phyloP scores from a whole-genome alignment of 2,888 invertebrate genomes.

The Rhagonycha fulva region DNA sequence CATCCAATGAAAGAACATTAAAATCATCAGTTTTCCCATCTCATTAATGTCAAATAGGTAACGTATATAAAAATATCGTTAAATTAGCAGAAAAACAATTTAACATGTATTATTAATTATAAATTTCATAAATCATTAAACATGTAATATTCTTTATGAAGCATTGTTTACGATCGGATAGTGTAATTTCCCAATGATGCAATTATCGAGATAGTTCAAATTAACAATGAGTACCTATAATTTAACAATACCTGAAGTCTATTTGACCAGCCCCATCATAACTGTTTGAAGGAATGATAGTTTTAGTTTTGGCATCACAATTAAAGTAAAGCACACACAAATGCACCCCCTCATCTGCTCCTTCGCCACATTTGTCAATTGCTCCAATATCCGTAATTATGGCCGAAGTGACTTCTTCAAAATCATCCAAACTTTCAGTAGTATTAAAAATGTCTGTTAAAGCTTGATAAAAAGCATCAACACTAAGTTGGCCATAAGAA shows the following conservation, averaged over 20 bases:
- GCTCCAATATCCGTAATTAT: conserved; percentile 33
- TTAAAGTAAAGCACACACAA: conserved; percentile 82
- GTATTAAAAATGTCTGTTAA: conserved; percentile 30
- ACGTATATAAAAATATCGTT: too few species aligned
- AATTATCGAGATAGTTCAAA: too few species aligned
- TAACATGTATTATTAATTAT: too few species aligned
- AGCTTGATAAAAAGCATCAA: conserved; percentile 6
- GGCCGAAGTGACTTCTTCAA: conserved; percentile 40
- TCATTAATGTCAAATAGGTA: too few species aligned
- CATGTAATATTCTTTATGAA: too few species aligned
- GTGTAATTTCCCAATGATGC: too few species aligned
- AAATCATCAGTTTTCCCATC: too few species aligned
- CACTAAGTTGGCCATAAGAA: not conserved
- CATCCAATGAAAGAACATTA: too few species aligned
- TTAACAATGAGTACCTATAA: not conserved
- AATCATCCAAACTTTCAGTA: conserved; percentile 2
- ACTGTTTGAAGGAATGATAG: conserved; percentile 59
- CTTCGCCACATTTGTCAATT: conserved; percentile 48
- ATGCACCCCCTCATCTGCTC: conserved; percentile 60
- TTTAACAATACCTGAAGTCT: conserved; percentile 73
- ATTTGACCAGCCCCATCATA: conserved; percentile 74
- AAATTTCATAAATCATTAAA: too few species aligned
- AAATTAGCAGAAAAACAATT: too few species aligned
- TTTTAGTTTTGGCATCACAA: conserved; percentile 67
- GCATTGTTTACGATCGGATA: too few species aligned